Evolutionary conservation across 2,888 invertebrate genomes (phyloP).

Genomic region (Pseudeuparius sepicola): DNA sequence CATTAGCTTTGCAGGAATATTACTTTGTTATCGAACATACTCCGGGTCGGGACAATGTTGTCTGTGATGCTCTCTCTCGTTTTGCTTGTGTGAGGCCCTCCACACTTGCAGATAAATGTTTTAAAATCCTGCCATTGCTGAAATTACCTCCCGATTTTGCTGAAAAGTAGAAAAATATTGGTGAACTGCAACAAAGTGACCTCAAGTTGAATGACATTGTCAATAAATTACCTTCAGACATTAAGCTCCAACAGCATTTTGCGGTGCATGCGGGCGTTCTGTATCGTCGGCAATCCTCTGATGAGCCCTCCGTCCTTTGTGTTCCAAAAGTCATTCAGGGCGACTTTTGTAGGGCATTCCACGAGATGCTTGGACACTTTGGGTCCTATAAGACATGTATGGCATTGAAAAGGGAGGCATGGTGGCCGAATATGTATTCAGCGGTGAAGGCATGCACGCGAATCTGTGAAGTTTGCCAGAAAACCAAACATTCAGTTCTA

Average conservation of each 20-base stretch:
- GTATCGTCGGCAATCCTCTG: no score
- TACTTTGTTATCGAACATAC: constrained; percentile 15
- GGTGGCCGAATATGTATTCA: constrained; percentile 3
- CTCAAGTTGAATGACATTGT: no score
- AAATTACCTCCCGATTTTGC: no score
- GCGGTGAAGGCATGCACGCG: not conserved
- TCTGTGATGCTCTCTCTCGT: constrained; percentile 15
- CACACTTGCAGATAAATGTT: no score
- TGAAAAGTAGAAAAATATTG: no score
- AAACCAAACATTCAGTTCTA: not conserved
- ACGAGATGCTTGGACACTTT: constrained; percentile 1
- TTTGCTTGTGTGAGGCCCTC: constrained; percentile 7
- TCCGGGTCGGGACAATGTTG: constrained; percentile 15
- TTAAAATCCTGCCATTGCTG: no score
- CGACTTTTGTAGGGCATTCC: constrained; percentile 1
- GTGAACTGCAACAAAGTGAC: no score
- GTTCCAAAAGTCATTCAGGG: not conserved
- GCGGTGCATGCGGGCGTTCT: no score
- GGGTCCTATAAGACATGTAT: constrained; percentile 10
- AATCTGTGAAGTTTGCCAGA: not conserved
- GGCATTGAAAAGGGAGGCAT: not conserved
- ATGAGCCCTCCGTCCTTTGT: no score
- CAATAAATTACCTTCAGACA: no score
- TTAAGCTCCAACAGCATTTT: no score
- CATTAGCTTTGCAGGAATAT: constrained; percentile 20